Evolutionary conservation across 2,888 invertebrate genomes (phyloP), one percentile per base, ranked within the genome.

Genomic region (Abrostola tripartita): DNA sequence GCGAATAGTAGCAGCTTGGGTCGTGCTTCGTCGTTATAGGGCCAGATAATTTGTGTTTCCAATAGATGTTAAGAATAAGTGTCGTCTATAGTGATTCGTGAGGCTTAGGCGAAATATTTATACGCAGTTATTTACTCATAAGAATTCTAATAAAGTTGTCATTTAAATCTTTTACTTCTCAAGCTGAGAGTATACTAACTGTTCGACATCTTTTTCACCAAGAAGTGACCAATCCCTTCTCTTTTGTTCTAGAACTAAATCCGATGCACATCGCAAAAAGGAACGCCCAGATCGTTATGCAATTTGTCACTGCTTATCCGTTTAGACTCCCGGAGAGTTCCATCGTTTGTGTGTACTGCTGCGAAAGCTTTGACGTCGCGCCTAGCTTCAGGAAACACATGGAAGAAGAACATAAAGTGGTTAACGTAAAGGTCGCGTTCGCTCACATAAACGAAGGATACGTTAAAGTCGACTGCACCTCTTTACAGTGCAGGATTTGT

Each of bases 171-270:
- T 9, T 8, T 12, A 44, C 12, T 5, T n/a, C n/a, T n/a, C n/a
- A 12, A 51, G 53, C 47, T 56, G 55, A 58, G 55, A 70, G 12
- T 67, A 10, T 55, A 50, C 40, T 42, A 42, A 59, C 52, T 44
- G 37, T 61, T 50, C 24, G 40, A 51, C 38, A 42, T 52, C 52
- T 53, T 36, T 57, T 38, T 53, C 53, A 70, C 68, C 59, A 68
- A 75, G 58, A 80, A 78, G 60, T 76, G 71, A 78, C 70, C 61
- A 61, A 66, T 54, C 67, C 86, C 49, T 86, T 89, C 86, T 88
- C 81, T 81, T 92, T 91, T 91, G 92, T 92, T 92, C 88, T 92
- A 92, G 91, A 88, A 80, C 70, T 80, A 83, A 85, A 87, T 86
- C 84, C 85, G 84, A 85, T 88, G 86, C 68, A 82, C 85, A 78